phyloP scores from a whole-genome alignment of 2,113 vertebrate genomes.

The Ailurus styani region DNA sequence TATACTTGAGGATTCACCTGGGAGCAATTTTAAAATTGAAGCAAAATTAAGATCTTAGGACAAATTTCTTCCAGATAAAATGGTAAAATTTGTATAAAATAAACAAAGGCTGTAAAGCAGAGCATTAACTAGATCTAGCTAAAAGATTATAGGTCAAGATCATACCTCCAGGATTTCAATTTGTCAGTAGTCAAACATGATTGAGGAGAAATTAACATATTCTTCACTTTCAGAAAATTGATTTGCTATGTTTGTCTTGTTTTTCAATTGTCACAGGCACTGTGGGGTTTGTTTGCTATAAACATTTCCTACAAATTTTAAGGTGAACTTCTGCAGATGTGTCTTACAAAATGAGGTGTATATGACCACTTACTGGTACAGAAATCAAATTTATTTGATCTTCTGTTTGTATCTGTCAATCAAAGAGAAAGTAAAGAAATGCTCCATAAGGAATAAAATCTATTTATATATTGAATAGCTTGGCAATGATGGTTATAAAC shows the following conservation, averaged over 20 bases:
- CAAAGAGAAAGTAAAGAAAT: not conserved
- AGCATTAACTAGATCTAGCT: not conserved
- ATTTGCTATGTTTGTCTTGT: slow-evolving; percentile 28
- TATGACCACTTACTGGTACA: not conserved
- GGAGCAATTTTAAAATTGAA: not conserved
- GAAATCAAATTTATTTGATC: not conserved
- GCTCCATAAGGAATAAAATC: not conserved
- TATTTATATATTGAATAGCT: not conserved
- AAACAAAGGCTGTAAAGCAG: not conserved
- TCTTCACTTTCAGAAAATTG: not conserved
- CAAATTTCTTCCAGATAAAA: not conserved
- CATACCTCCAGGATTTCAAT: not conserved
- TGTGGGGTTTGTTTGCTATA: not conserved
- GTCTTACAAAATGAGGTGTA: not conserved
- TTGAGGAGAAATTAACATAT: not conserved
- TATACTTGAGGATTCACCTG: not conserved
- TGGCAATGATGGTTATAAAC: not conserved
- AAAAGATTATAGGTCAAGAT: slow-evolving; percentile 17
- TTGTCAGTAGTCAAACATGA: not conserved
- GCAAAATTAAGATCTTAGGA: not conserved
- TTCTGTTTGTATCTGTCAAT: not conserved
- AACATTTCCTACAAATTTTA: slow-evolving; percentile 23
- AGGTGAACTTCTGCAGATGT: not conserved
- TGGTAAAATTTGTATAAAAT: not conserved
- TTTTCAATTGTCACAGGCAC: slow-evolving; percentile 15